Conservation (phyloP, 2,113 vertebrate genomes). For the Pygoscelis adeliae region DNA sequence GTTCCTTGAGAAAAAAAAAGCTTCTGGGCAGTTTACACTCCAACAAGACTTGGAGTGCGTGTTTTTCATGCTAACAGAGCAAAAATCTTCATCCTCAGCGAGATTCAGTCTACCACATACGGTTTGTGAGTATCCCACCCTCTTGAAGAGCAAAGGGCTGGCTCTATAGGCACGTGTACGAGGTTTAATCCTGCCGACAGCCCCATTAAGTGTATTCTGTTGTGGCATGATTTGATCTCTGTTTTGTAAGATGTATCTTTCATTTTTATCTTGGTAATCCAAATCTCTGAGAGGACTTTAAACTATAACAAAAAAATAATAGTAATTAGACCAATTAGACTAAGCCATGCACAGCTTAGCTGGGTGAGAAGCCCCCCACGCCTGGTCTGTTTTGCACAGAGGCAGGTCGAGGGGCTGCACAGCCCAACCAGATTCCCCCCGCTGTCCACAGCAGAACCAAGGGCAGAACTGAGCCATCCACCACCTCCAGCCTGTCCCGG, state of each 20-base stretch:
- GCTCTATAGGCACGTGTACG: fast-evolving
- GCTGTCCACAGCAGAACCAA: not conserved
- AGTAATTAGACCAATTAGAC: not conserved
- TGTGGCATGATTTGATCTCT: not conserved
- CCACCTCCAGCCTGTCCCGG: not conserved
- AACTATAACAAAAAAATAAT: not conserved
- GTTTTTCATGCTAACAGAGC: not conserved
- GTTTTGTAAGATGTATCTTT: not conserved
- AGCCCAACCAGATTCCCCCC: not conserved
- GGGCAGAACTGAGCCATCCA: not conserved
- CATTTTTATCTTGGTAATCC: not conserved
- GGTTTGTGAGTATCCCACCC: not conserved
- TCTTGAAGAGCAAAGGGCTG: not conserved
- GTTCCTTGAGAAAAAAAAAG: not conserved
- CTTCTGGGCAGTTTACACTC: not conserved
- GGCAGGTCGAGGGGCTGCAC: no score
- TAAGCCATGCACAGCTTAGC: not conserved
- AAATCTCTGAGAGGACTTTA: not conserved
- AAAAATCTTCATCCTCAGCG: not conserved
- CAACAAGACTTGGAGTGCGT: not conserved
- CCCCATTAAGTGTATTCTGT: not conserved
- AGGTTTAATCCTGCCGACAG: not conserved
- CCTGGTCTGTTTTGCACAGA: not conserved
- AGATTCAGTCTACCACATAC: not conserved
- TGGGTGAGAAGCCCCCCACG: not conserved